Evolutionary conservation across 2,113 vertebrate genomes (phyloP), one percentile per base, ranked within the genome.

Genomic region (Thryonomys swinderianus): DNA sequence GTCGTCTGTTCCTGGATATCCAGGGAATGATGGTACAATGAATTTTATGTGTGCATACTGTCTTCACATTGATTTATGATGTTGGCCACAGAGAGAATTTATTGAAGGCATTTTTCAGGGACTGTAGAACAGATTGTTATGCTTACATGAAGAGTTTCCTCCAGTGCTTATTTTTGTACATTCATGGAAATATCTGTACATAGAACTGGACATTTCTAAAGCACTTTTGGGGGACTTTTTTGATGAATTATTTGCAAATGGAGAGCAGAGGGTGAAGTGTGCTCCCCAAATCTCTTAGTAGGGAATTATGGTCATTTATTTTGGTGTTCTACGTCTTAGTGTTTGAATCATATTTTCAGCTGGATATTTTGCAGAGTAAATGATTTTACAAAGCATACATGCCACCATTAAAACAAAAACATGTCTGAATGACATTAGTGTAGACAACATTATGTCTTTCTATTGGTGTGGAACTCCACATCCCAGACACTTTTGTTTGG

Each of bases 211-310:
- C 85, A 90, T 97, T 97, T 96, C 90, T 95, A 95, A 93, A 51
- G 73, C 66, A 96, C 85, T 98, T 85, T 97, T 3, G 8, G 13
- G 90, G 93, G 25, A 91, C 67, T n/a, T 59, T 40, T 97, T 95
- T 67, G 74, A 73, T 97, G 42, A 95, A 96, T 98, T 98, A 97
- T 96, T 96, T 97, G 83, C 34, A 97, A 59, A 88, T 71, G 71
- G 42, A 97, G 83, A 94, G 91, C 53, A 91, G 45, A 37, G 40
- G 59, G 20, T 94, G 45, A 84, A 55, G 34, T 76, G 73, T 37
- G 17, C 40, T 96, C 87, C 11, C 95, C 95, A 97, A 85, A 59
- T 64, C 94, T 89, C 37, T 96, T 30, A 45, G 64, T 88, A 93
- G 61, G 57, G 51, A 89, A 91, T 81, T 0, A 0, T 59, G 57